Conservation (phyloP, 2,888 invertebrate genomes). For the Conomelus anceps region DNA sequence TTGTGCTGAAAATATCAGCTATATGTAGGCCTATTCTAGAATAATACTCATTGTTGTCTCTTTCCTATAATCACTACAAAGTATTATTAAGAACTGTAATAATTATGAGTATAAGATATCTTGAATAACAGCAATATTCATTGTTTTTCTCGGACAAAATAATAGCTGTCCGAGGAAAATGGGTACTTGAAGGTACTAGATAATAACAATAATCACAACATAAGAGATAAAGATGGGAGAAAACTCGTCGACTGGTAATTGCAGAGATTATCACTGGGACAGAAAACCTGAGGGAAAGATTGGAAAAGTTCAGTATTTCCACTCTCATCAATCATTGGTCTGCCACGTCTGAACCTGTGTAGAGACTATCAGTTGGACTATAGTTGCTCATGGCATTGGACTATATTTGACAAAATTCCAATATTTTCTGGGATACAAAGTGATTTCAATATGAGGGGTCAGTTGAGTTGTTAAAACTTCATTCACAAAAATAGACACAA, state of each 20-base stretch:
- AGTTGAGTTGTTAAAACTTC: background rate
- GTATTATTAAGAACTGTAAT: background rate
- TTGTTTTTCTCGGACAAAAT: background rate
- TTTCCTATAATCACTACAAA: background rate
- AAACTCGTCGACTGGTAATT: background rate
- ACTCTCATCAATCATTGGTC: no score
- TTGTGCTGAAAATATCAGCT: background rate
- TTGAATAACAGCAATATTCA: background rate
- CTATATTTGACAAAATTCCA: background rate
- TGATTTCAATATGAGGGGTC: background rate
- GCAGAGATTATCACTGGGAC: background rate
- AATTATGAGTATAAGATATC: background rate
- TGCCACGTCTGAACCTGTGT: background rate
- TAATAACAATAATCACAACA: background rate
- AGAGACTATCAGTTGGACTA: background rate
- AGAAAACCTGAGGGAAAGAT: background rate
- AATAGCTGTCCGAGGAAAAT: background rate
- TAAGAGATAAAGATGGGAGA: background rate
- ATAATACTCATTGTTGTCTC: background rate
- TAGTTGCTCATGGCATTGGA: background rate
- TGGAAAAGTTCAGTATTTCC: background rate
- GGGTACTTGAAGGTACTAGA: background rate
- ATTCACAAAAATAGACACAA: no score
- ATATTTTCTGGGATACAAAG: background rate
- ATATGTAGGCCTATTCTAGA: background rate